Base-by-base conservation (phyloP, 1,140 invertebrate genomes). In the Triops longicaudatus region DNA sequence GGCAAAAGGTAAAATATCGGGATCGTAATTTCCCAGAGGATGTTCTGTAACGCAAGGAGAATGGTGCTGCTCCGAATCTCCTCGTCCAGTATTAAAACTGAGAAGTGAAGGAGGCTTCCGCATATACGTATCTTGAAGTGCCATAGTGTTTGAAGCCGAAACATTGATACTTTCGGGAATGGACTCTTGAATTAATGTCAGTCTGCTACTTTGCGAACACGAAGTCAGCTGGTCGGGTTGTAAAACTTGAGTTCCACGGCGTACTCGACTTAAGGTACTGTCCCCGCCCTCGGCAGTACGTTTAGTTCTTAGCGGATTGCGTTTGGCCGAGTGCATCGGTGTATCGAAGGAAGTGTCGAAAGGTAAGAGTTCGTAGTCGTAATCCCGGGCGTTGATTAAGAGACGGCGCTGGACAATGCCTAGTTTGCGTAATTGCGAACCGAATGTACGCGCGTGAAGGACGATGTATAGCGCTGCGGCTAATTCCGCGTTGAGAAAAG, bases 401-500 rank as follows among this genome's bases (percentile, higher is more conserved):
- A 63, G 50, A 22, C 50, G 50, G 14, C 50, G 50, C 22, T 63
- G 50, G 14, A 63, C 50, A 5, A 63, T 22, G 5, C 50, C 50
- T n/a, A 63, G 50, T n/a, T 63, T 63, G 50, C 50, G 50, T 63
- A 63, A 63, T 22, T 63, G 50, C n/a, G 22, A 17, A 17, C 50
- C 50, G 7, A 77, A 77, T 17, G 72, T 73, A 44, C 73, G 76
- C 12, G 71, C 73, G 72, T 77, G 76, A 9, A 77, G 9, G 27
- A 77, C 43, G 43, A 90, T 87, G 72, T 87, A 88, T 76, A 90
- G 84, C 26, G 89, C 84, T 1, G 89, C 90, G 0, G 89, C 88
- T 74, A 91, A 82, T 83, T 91, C 89, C 10, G 89, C 87, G 80
- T 89, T 84, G 78, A 91, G 87, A 78, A 91, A 86, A 63, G 89